Evolutionary conservation across 1,140 invertebrate genomes (phyloP).

Genomic region (Polypedilum vanderplanki): DNA sequence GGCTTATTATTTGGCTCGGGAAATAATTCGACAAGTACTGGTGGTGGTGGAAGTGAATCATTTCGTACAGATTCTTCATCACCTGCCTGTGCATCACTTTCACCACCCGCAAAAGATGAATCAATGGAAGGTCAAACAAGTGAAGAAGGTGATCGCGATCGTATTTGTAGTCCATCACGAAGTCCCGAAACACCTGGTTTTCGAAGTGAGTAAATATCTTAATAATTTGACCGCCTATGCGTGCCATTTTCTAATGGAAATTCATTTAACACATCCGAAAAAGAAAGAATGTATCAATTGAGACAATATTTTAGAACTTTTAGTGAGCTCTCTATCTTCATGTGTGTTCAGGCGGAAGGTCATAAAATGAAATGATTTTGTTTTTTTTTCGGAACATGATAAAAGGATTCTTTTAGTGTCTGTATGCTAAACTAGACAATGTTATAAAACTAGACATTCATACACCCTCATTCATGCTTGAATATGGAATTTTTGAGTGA

Average conservation of each 20-base stretch:
- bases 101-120: conserved; percentile 36
- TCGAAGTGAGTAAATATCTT: conserved; percentile 40
- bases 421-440: neutral
- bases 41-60: conserved; percentile 44
- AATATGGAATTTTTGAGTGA: conserved; percentile 17
- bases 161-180: conserved; percentile 20
- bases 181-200: conserved; percentile 43
- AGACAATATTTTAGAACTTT: conserved; percentile 24
- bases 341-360: conserved; percentile 27
- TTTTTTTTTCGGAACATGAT: conserved; percentile 15
- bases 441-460: neutral
- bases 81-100: conserved; percentile 42
- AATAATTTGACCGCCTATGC: neutral
- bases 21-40: conserved; percentile 29
- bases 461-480: neutral
- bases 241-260: conserved; percentile 23
- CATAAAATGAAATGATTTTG: conserved; percentile 10
- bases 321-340: neutral
- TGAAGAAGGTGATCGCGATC: conserved; percentile 37
- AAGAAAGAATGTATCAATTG: neutral
- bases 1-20: conserved; percentile 21
- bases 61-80: conserved; percentile 44
- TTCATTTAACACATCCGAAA: conserved; percentile 23
- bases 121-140: conserved; percentile 43
- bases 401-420: conserved; percentile 10